Evolutionary conservation across 2,797 vertebrate species (phyloP).

Genomic region (Cichlasoma orientale): DNA sequence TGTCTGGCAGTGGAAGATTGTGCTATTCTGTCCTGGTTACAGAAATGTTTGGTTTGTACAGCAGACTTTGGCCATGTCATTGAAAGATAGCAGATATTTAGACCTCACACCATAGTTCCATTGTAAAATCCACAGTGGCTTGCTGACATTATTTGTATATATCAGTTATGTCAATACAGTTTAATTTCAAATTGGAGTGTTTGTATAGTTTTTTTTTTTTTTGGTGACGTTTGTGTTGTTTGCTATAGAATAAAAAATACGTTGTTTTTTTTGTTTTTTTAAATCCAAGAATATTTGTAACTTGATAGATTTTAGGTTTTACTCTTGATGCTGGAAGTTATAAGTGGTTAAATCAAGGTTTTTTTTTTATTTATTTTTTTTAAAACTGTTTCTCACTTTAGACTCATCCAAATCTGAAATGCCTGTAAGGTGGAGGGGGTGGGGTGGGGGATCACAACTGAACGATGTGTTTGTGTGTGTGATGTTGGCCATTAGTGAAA

Average conservation of each 20-base stretch:
- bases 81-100: constrained; percentile 33
- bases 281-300: neutral
- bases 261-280: too few species aligned
- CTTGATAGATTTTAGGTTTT: neutral
- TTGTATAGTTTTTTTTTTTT: neutral
- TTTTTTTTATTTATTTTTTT: neutral
- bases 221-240: neutral
- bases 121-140: constrained; percentile 40
- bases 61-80: constrained; percentile 12
- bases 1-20: constrained; percentile 28
- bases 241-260: neutral
- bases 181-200: neutral
- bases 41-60: constrained; percentile 36
- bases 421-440: neutral
- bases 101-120: constrained; percentile 27
- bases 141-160: constrained; percentile 4
- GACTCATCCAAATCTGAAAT: constrained; percentile 7
- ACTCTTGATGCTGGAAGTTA: neutral
- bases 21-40: constrained; percentile 44
- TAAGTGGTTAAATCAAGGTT: neutral
- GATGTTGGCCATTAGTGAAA: constrained; percentile 51
- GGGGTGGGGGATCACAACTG: neutral
- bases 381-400: neutral
- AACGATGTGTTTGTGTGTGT: constrained; percentile 14
- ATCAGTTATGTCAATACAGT: neutral